A percentile compares a stretch with the other conserved stretches of the same genome.
These are phyloP conservation scores for Cordilura impudica DNA, from an alignment of 2,888 invertebrate genomes.

Conservation along the genomic window DNA sequence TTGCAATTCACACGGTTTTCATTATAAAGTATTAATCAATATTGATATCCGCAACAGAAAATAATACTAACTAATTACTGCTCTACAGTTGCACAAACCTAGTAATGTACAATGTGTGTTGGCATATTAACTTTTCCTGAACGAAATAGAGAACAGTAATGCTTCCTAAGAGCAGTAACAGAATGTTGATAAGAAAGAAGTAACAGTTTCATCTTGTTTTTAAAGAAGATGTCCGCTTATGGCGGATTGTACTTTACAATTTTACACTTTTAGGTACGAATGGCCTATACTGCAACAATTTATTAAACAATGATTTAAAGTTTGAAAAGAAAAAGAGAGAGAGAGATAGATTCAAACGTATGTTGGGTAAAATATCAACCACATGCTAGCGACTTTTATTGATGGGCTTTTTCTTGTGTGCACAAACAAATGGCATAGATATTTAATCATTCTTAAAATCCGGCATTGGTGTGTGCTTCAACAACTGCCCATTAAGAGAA, in stretches of 20 bases:
- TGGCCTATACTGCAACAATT: constrained; percentile 46
- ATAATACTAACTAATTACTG: background rate
- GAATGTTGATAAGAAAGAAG: too few species aligned
- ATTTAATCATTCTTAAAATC: background rate
- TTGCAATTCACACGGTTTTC: background rate
- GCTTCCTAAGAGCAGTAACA: too few species aligned
- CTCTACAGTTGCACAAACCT: background rate
- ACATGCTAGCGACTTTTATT: background rate
- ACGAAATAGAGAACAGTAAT: too few species aligned
- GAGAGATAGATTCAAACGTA: background rate
- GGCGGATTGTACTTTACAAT: too few species aligned
- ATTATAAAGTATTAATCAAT: background rate
- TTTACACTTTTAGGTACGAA: background rate
- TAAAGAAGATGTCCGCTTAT: too few species aligned
- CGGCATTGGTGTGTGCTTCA: background rate
- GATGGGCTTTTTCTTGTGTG: background rate
- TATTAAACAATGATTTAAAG: constrained; percentile 37
- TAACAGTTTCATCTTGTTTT: too few species aligned
- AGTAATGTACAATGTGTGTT: background rate
- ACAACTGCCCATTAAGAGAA: constrained; percentile 27
- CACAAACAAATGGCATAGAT: background rate
- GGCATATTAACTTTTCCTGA: background rate
- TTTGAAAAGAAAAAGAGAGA: background rate
- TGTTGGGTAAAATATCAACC: background rate
- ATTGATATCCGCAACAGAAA: background rate